These are phyloP conservation scores for Drosophila cognata DNA, from an alignment of 2,888 invertebrate genomes.

Conservation along the genomic window DNA sequence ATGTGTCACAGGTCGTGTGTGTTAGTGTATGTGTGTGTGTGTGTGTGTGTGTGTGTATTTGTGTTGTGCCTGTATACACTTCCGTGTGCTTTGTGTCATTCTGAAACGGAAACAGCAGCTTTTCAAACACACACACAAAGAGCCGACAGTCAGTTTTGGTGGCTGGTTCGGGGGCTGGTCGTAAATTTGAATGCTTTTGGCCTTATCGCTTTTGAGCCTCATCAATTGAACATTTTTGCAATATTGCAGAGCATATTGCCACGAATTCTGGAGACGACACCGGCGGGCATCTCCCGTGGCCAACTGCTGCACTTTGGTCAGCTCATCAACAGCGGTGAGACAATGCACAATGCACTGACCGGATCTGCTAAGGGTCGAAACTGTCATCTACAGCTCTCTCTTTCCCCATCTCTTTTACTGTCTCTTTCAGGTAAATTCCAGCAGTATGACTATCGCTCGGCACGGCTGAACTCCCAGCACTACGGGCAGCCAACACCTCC, in stretches of 20 bases:
- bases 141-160: constrained; percentile 23
- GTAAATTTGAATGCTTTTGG: constrained; percentile 57
- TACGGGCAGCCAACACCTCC: constrained; percentile 80
- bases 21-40: neutral
- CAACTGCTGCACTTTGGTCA: constrained; percentile 83
- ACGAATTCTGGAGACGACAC: constrained; percentile 82
- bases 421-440: constrained; percentile 77
- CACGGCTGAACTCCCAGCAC: constrained; percentile 69
- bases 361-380: neutral
- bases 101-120: constrained; percentile 66
- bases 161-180: constrained; percentile 19
- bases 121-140: constrained; percentile 39
- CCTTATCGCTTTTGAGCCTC: constrained; percentile 41
- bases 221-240: constrained; percentile 35
- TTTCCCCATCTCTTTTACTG: neutral
- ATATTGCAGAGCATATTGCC: constrained; percentile 74
- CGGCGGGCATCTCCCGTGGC: constrained; percentile 82
- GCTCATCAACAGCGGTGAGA: constrained; percentile 82
- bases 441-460: constrained; percentile 79
- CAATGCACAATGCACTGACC: neutral
- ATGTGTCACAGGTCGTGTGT: neutral
- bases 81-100: constrained; percentile 64
- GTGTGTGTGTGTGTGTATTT: neutral
- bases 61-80: constrained; percentile 44
- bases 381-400: constrained; percentile 5